Evolutionary conservation across 2,888 invertebrate species (phyloP).

Genomic region (Drosophila pegasa): DNA sequence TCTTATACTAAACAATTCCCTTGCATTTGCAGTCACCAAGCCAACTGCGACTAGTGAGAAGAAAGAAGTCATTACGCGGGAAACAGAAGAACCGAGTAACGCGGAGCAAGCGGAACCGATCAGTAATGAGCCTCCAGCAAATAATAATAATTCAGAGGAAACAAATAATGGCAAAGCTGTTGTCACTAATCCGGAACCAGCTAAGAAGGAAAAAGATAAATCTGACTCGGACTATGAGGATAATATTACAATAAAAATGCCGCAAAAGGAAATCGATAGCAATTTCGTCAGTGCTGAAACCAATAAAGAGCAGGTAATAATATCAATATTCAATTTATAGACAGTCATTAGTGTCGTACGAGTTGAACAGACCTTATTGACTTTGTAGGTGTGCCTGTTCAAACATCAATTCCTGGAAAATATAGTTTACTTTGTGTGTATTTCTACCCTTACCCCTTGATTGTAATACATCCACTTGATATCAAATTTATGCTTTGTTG

Average conservation of each 20-base stretch:
- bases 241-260: conserved; percentile 87
- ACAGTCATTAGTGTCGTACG: too few species aligned
- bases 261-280: conserved; percentile 77
- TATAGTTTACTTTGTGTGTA: background rate
- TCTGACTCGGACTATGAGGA: conserved; percentile 86
- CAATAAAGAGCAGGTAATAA: conserved; percentile 44
- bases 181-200: conserved; percentile 25
- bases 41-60: conserved; percentile 26
- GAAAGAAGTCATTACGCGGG: conserved; percentile 17
- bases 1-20: background rate
- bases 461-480: background rate
- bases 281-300: conserved; percentile 12
- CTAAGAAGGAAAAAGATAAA: conserved; percentile 65
- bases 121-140: background rate
- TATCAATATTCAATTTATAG: background rate
- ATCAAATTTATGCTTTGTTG: too few species aligned
- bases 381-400: background rate
- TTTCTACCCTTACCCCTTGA: background rate
- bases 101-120: conserved; percentile 9
- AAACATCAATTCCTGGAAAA: background rate
- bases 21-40: conserved; percentile 24
- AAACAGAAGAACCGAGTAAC: conserved; percentile 18
- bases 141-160: conserved; percentile 12
- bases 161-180: conserved; percentile 6
- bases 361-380: too few species aligned